These are phyloP conservation scores for Drosophila aff. DNA, from an alignment of 1,140 invertebrate species.

Conservation along the genomic window DNA sequence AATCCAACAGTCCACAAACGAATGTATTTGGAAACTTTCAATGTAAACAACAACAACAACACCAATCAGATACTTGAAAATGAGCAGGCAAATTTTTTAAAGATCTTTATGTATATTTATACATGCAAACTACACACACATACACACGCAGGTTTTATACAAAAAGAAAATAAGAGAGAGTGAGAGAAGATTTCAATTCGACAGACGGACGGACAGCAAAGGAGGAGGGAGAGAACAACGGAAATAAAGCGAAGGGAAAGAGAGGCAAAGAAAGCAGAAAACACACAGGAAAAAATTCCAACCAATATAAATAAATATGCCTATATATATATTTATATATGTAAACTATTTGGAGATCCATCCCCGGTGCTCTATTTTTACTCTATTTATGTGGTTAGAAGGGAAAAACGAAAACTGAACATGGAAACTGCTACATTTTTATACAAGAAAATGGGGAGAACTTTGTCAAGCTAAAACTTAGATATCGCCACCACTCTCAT, in stretches of 20 bases:
- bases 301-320: slow-evolving; percentile 62
- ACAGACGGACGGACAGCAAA: slow-evolving; percentile 28
- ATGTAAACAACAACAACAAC: slow-evolving; percentile 55
- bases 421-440: slow-evolving; percentile 56
- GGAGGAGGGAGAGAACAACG: slow-evolving; percentile 3
- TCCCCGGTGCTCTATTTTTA: slow-evolving; percentile 77
- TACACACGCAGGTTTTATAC: slow-evolving; percentile 53
- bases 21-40: slow-evolving; percentile 56
- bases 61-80: slow-evolving; percentile 30
- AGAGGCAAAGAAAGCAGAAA: slow-evolving; percentile 13
- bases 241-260: slow-evolving; percentile 20
- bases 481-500: slow-evolving; percentile 7
- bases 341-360: slow-evolving; percentile 80
- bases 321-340: slow-evolving; percentile 71
- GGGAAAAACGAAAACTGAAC: slow-evolving; percentile 39
- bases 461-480: slow-evolving; percentile 8
- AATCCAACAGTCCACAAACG: slow-evolving; percentile 5
- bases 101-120: slow-evolving; percentile 71
- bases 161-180: slow-evolving; percentile 29
- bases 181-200: slow-evolving; percentile 39
- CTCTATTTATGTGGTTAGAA: slow-evolving; percentile 72
- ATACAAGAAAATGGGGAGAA: slow-evolving; percentile 31
- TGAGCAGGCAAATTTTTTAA: slow-evolving; percentile 73
- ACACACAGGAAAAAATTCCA: slow-evolving; percentile 66
- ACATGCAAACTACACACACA: slow-evolving; percentile 40